Evolutionary conservation across 1,140 invertebrate genomes (phyloP).

Genomic region (Medauroidea extradentata): DNA sequence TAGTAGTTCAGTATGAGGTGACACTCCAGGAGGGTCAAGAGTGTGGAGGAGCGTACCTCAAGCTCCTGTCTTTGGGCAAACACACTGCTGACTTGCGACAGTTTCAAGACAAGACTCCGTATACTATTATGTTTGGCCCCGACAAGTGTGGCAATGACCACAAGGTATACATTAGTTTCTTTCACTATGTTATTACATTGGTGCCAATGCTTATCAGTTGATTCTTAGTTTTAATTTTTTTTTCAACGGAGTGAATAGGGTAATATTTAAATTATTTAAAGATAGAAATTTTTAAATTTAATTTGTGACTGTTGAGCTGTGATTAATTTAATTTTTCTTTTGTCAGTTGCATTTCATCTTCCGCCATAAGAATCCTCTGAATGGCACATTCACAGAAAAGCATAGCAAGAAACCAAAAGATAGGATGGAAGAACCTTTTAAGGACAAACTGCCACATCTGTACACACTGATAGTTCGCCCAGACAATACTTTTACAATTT

Average conservation of each 20-base stretch:
- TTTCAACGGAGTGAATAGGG: too few relatives aligned
- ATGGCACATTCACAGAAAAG: slow-evolving; percentile 83
- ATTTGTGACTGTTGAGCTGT: background rate
- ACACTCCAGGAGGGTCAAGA: slow-evolving; percentile 90
- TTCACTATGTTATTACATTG: too few relatives aligned
- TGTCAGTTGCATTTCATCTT: slow-evolving; percentile 93
- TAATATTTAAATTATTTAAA: too few relatives aligned
- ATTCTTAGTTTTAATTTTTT: too few relatives aligned
- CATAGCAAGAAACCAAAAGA: slow-evolving; percentile 87
- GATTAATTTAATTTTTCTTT: slow-evolving; percentile 23
- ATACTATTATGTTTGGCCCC: slow-evolving; percentile 99
- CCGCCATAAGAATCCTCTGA: slow-evolving; percentile 90
- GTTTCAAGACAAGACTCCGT: slow-evolving; percentile 95
- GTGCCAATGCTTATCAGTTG: too few relatives aligned
- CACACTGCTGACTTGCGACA: slow-evolving; percentile 68
- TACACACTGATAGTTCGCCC: slow-evolving; percentile 86
- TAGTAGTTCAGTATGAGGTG: slow-evolving; percentile 95
- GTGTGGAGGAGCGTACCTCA: slow-evolving; percentile 97
- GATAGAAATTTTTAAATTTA: too few relatives aligned
- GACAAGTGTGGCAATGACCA: slow-evolving; percentile 97
- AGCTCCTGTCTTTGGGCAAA: slow-evolving; percentile 71
- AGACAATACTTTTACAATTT: slow-evolving; percentile 76
- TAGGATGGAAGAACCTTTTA: slow-evolving; percentile 82
- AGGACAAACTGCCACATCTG: slow-evolving; percentile 93
- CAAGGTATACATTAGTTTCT: slow-evolving; percentile 54